Percentiles rank a stretch among this genome's conserved stretches.
phyloP scores from a whole-genome alignment of 2,797 vertebrate species.

The Stomatorhinus walkeri region DNA sequence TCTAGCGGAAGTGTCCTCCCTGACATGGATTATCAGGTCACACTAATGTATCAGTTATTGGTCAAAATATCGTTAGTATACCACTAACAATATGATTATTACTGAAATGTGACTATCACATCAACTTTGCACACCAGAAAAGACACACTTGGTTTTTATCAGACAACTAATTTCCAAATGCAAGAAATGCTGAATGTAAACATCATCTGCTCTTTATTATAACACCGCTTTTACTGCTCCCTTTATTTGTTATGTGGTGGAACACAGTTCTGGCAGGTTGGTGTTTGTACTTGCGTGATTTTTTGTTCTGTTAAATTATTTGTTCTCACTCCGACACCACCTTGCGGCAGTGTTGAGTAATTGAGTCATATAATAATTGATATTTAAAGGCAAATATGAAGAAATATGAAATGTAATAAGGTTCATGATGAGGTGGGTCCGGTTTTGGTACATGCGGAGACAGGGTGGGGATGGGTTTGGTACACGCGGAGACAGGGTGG shows the following conservation, averaged over 20 bases:
- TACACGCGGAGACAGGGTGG: not conserved
- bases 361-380: not conserved
- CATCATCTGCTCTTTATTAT: not conserved
- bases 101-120: not conserved
- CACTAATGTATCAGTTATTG: not conserved
- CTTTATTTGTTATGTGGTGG: not conserved
- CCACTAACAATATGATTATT: not conserved
- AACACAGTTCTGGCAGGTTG: not conserved
- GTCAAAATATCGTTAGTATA: not conserved
- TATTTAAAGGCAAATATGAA: not conserved
- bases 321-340: not conserved
- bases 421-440: not conserved
- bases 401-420: not conserved
- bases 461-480: not conserved
- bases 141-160: not conserved
- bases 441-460: not conserved
- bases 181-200: not conserved
- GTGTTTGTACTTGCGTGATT: not conserved
- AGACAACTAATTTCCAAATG: not conserved
- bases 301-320: not conserved
- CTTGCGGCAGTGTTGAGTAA: not conserved
- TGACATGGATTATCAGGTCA: not conserved
- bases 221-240: not conserved
- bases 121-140: not conserved
- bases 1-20: not conserved